Evolutionary conservation across 2,888 invertebrate genomes (phyloP).

Genomic region (Brachyptera putata): DNA sequence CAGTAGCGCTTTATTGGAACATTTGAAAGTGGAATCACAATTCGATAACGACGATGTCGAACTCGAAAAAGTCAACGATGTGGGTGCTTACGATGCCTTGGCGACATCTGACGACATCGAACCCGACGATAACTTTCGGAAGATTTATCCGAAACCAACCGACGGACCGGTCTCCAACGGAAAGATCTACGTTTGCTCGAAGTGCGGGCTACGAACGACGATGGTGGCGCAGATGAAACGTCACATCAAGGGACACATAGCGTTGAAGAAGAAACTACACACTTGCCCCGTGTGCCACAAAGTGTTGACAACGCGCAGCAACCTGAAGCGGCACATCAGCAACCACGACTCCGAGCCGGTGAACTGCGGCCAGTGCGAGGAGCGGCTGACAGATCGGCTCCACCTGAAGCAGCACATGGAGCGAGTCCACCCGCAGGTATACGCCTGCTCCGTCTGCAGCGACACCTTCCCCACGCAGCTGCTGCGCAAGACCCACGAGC

Average conservation of each 20-base stretch:
- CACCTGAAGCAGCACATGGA: conserved; percentile 26
- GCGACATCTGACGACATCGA: too few species aligned
- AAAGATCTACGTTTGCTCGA: conserved; percentile 25
- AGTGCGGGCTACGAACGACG: conserved; percentile 22
- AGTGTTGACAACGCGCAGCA: conserved; percentile 27
- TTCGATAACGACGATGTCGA: neutral
- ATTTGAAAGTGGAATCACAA: neutral
- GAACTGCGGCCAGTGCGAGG: conserved; percentile 22
- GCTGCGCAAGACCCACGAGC: conserved; percentile 23
- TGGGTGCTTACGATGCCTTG: neutral
- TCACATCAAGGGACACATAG: conserved; percentile 27
- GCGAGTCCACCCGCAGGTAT: conserved; percentile 10
- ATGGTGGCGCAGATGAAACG: conserved; percentile 23
- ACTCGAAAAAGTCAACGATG: neutral
- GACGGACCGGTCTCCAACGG: neutral
- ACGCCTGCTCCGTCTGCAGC: conserved; percentile 8
- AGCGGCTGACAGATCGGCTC: conserved; percentile 17
- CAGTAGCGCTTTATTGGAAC: neutral
- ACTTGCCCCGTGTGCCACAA: conserved; percentile 28
- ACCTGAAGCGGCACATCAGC: conserved; percentile 29
- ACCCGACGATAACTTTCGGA: too few species aligned
- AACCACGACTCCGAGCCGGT: conserved; percentile 27
- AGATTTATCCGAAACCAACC: neutral
- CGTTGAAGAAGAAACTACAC: conserved; percentile 18
- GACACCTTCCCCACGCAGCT: conserved; percentile 11